A percentile compares a stretch with the other conserved stretches of the same genome.
phyloP scores from a whole-genome alignment of 2,888 invertebrate species.

The Marronus borbonicus region DNA sequence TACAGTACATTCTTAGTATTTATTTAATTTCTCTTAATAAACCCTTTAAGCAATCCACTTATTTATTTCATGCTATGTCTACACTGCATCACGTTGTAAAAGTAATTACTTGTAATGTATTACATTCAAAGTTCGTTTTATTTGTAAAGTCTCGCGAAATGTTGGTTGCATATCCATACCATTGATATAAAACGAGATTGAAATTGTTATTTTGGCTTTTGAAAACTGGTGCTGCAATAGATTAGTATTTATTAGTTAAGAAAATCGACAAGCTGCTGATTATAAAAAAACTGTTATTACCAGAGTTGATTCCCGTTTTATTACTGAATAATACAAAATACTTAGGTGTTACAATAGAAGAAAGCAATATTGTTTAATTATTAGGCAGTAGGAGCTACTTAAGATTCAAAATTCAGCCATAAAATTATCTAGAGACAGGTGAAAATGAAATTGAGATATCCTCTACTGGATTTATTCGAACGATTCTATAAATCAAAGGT shows the following conservation, averaged over 20 bases:
- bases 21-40: too few relatives aligned
- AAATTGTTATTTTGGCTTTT: not conserved
- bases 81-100: not conserved
- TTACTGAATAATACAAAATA: not conserved
- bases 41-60: not conserved
- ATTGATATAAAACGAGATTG: not conserved
- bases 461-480: too few relatives aligned
- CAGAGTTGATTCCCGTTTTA: not conserved
- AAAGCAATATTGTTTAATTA: not conserved
- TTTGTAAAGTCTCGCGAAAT: conserved; percentile 4
- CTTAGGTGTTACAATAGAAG: not conserved
- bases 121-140: not conserved
- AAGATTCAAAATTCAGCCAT: not conserved
- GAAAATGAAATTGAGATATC: too few relatives aligned
- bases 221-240: not conserved
- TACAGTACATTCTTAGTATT: too few relatives aligned
- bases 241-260: not conserved
- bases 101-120: not conserved
- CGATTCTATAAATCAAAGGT: too few relatives aligned
- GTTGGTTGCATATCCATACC: conserved; percentile 28
- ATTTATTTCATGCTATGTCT: too few relatives aligned
- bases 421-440: not conserved
- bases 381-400: not conserved
- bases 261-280: conserved; percentile 1
- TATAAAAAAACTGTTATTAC: not conserved